These are phyloP conservation scores for Scopus umbretta DNA, from an alignment of 2,113 vertebrate genomes.

Conservation along the genomic window DNA sequence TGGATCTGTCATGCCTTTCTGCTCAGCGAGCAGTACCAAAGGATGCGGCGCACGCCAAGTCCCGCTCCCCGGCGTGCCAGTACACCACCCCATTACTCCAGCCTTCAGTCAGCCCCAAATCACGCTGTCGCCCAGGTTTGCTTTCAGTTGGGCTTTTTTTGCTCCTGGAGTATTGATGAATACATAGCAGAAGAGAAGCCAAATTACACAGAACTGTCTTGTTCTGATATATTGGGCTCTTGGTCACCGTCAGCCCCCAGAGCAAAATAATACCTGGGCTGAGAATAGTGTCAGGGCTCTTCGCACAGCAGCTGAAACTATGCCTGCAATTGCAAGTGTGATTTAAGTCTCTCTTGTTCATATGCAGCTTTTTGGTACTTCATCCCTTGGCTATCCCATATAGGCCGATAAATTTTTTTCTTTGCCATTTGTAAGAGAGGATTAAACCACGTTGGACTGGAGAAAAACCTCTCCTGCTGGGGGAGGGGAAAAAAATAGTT, in stretches of 20 bases:
- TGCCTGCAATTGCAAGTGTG: neutral
- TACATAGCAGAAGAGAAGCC: neutral
- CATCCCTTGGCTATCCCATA: neutral
- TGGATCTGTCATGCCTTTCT: neutral
- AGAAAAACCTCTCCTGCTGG: neutral
- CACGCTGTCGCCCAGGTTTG: neutral
- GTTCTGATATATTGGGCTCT: neutral
- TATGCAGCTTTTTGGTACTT: neutral
- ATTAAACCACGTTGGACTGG: neutral
- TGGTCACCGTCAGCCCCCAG: neutral
- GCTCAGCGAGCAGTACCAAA: neutral
- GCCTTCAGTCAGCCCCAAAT: neutral
- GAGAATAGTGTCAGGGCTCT: neutral
- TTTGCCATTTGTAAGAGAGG: neutral
- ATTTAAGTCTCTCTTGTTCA: slow-evolving; percentile 7
- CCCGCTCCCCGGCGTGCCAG: neutral
- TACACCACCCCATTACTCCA: neutral
- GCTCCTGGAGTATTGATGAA: neutral
- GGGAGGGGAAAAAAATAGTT: neutral
- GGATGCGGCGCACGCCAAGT: neutral
- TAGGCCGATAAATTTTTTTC: neutral
- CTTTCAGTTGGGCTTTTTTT: neutral
- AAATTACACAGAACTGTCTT: neutral
- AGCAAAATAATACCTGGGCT: neutral
- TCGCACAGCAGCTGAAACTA: neutral